phyloP scores from a whole-genome alignment of 2,113 vertebrate genomes.

The Periophthalmodon schlosseri region DNA sequence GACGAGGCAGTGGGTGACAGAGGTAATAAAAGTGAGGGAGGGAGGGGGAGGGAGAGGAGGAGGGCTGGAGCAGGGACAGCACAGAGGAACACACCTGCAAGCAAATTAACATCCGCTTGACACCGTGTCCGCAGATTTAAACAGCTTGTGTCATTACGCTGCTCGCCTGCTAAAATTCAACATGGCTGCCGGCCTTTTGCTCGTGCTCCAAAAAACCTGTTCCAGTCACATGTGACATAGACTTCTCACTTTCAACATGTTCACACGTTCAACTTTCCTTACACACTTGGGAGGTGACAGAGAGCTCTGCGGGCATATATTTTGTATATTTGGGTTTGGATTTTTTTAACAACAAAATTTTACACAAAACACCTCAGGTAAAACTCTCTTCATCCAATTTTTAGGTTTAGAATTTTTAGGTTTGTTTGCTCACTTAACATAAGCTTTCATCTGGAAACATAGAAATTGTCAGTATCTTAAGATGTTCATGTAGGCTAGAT shows the following conservation, averaged over 20 bases:
- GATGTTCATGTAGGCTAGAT: no score
- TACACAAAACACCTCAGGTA: neutral
- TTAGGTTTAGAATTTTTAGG: neutral
- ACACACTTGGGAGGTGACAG: neutral
- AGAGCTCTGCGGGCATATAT: neutral
- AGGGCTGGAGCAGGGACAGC: conserved; percentile 46
- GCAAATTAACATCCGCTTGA: conserved; percentile 64
- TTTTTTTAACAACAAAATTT: neutral
- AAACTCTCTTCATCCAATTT: neutral
- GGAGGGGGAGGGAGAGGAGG: conserved; percentile 28
- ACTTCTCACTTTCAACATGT: neutral
- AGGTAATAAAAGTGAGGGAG: conserved; percentile 53
- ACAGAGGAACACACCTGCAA: conserved; percentile 59
- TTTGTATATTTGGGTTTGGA: neutral
- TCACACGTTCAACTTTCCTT: neutral
- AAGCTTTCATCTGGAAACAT: no score
- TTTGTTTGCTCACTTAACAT: no score
- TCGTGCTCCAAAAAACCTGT: conserved; percentile 34
- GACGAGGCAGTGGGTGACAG: conserved; percentile 36
- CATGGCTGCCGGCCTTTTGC: conserved; percentile 48
- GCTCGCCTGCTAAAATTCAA: conserved; percentile 59
- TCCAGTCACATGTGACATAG: conserved; percentile 38
- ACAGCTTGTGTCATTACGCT: conserved; percentile 61
- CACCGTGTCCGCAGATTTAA: conserved; percentile 56
- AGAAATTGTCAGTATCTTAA: no score